Evolutionary conservation across 2,888 invertebrate species (phyloP), one percentile per base, ranked within the genome.

Genomic region (Operophtera brumata): DNA sequence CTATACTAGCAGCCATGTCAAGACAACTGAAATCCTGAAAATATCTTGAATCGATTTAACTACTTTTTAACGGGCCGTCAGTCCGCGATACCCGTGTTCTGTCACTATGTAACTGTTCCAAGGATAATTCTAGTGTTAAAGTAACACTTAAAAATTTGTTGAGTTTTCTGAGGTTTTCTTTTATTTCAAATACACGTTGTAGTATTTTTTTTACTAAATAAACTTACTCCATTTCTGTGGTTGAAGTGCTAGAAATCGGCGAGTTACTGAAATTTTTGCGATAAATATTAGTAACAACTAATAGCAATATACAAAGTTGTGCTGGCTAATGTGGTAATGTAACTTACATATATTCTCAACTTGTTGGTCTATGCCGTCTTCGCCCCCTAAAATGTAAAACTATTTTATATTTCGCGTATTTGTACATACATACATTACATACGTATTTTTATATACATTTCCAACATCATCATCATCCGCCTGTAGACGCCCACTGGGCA

Each of bases 321-420:
- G n/a, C 30, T 7, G 1, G 43, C 67, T 64, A 12, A 59, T 46
- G 11, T 37, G 47, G 34, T 40, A 52, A 1, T 14, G 30, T 7
- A 14, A 69, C 82, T 73, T 71, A 86, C 86, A 41, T 62, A 86
- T 84, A 73, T 82, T 86, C 65, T 83, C 82, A 2, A 86, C 81
- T 59, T 83, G 78, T 67, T 84, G 81, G 30, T 86, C 86, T 12
- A 85, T 40, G 5, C 59, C 8, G 10, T 70, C 62, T 54, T 83
- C 43, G 47, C 76, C 76, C 39, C 77, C 85, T 86, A 65, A 35
- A 55, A 41, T 45, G 45, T 46, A 36, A 49, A 47, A 54, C 47
- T 14, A 28, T 11, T 6, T 11, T 34, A n/a, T 34, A 34, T 34
- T 34, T 11, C 34, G n/a, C n/a, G 10, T 34, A 11, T 1, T 34